phyloP scores from a whole-genome alignment of 2,888 invertebrate genomes.

The Eledona agricola region DNA sequence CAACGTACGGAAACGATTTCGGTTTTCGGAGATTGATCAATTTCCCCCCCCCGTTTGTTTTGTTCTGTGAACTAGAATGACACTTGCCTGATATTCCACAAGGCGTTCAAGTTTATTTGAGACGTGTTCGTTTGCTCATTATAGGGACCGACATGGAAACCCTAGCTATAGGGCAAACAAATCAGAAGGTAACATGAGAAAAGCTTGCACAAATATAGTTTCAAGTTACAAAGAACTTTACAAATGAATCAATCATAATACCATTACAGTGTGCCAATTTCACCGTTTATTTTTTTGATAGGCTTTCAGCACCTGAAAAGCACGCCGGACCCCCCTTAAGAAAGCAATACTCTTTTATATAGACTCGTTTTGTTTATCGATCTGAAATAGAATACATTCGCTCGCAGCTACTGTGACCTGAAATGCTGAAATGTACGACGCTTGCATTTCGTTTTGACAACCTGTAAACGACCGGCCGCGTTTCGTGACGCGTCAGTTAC shows the following conservation, averaged over 20 bases:
- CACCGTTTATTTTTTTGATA: constrained; percentile 4
- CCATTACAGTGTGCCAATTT: constrained; percentile 30
- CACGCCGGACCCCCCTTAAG: too few species aligned
- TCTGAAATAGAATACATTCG: constrained; percentile 34
- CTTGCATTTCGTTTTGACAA: constrained; percentile 13
- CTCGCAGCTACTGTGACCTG: constrained; percentile 31
- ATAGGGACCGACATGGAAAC: constrained; percentile 59
- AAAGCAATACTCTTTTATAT: constrained; percentile 4
- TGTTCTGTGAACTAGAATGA: constrained; percentile 28
- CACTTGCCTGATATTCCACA: constrained; percentile 62
- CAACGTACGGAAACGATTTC: too few species aligned
- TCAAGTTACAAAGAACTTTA: constrained; percentile 6
- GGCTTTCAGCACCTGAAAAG: constrained; percentile 30
- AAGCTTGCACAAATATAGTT: constrained; percentile 34
- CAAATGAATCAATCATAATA: constrained; percentile 11
- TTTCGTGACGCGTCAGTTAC: not conserved
- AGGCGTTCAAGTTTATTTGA: constrained; percentile 56
- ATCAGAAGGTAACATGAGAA: constrained; percentile 54
- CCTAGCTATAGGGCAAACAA: constrained; percentile 63
- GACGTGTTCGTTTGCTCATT: constrained; percentile 52
- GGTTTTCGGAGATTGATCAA: constrained; percentile 12
- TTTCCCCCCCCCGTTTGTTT: not conserved
- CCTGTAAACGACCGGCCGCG: constrained; percentile 10
- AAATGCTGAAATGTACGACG: constrained; percentile 38
- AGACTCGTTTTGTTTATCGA: constrained; percentile 4